Evolutionary conservation across 2,888 invertebrate species (phyloP), one percentile per base, ranked within the genome.

Genomic region (Drosophila algonquin): DNA sequence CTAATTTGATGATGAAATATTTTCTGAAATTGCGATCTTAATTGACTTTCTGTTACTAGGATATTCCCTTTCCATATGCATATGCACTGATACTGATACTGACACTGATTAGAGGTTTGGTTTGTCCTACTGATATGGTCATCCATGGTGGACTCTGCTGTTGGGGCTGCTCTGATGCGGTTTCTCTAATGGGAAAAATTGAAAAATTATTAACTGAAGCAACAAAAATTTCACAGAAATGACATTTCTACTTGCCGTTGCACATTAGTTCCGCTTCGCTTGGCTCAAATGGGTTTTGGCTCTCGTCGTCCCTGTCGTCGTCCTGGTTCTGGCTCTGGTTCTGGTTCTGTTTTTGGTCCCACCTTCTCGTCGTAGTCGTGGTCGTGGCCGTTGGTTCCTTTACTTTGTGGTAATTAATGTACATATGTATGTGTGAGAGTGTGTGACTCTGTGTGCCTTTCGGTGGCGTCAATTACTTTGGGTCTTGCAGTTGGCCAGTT

Each of bases 201-300:
- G 44, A 44, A 60, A 27, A 46, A 35, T 51, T 32, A 53, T 48
- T 21, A 47, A 44, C 50, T 27, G 27, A 45, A 48, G 44, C 44
- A 24, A 27, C 52, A 48, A 56, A 52, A 64, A 53, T 56, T 56
- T 16, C 47, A 52, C 54, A 57, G 55, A 55, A 56, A 69, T 70
- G 76, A 62, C 55, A 63, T 67, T 80, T 81, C 75, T 71, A 59
- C 71, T 63, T 72, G 75, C 76, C 73, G 51, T 57, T 71, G 75
- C 89, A 70, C 84, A 89, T 84, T 84, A 84, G 87, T 81, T 77
- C 71, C 84, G 82, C 89, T 71, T 81, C 73, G 87, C 74, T 77
- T 75, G 69, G 18, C 68, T 59, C 84, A 82, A 85, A 79, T 85
- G 65, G 73, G 73, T 62, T 85, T 70, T 58, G 77, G 74, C 61